Base-by-base conservation (phyloP, 2,113 vertebrate genomes). In the Periophthalmodon schlosseri region DNA sequence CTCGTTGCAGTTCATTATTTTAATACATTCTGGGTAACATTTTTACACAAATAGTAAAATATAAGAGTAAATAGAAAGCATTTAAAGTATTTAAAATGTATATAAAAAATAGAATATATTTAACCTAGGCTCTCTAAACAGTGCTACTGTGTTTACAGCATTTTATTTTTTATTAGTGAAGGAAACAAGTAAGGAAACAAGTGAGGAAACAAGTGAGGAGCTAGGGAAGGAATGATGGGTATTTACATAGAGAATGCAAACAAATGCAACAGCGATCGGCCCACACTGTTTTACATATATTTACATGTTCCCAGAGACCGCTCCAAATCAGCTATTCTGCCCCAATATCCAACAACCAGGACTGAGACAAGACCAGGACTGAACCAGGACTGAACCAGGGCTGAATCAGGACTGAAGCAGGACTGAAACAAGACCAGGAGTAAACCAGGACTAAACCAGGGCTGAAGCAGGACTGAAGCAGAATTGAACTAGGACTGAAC, bases 301-400 rank as follows among this genome's bases (percentile, higher is more conserved):
- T 91, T 89, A 88, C 89, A 88, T 91, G 73, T 89, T 89, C 81
- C 88, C 83, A 83, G 88, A 90, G 88, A 89, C 84, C 84, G 84
- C 88, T 87, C 80, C 74, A 89, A 88, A 91, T 89, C 85, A 89
- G 84, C 87, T 79, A 89, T 83, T 89, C 83, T 79, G 69, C 73
- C 90, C 75, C 87, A 75, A 84, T 83, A 33, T 34, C 10, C 70
- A 66, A 78, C 65, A 63, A 3, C 1, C 77, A 14, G 20, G 2
- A 23, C 54, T 23, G 3, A 57, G 11, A 10, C 39, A 44, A 44
- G 39, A 44, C n/a, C 54, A 57, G 54, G 54, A 12, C 54, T 23
- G 11, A 57, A 57, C 7, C 54, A 57, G n/a, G n/a, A 57, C 54
- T 56, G 1, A 56, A 56, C n/a, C 54, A 23, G 54, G n/a, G 11